Percentiles rank a stretch among this genome's conserved stretches.
These are phyloP conservation scores for Aptenodytes forsteri DNA, from an alignment of 2,113 vertebrate genomes.

Conservation along the genomic window DNA sequence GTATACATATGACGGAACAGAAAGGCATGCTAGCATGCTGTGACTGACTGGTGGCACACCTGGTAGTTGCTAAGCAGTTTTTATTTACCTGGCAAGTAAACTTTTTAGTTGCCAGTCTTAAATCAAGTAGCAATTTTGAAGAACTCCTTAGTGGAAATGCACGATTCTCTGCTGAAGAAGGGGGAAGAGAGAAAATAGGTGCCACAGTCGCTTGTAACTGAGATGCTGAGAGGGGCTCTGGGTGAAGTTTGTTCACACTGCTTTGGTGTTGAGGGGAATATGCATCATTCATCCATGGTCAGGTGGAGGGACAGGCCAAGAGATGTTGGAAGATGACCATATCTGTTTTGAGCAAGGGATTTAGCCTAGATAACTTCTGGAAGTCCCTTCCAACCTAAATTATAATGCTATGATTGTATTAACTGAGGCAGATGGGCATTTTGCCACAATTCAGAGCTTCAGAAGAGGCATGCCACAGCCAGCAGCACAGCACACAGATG, in stretches of 20 bases:
- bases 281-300: neutral
- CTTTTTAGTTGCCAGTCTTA: neutral
- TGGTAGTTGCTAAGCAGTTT: neutral
- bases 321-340: neutral
- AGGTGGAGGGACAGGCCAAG: neutral
- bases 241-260: neutral
- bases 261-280: neutral
- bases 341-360: neutral
- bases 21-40: neutral
- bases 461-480: neutral
- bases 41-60: neutral
- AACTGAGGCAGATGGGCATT: neutral
- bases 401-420: neutral
- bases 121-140: neutral
- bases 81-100: neutral
- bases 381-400: neutral
- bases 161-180: neutral
- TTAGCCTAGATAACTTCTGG: neutral
- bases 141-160: neutral
- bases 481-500: neutral
- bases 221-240: neutral
- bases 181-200: neutral
- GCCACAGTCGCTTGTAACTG: neutral
- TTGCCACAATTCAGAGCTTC: neutral
- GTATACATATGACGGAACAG: accelerated